phyloP scores from a whole-genome alignment of 1,140 invertebrate species.

The Drosophila murphyi region DNA sequence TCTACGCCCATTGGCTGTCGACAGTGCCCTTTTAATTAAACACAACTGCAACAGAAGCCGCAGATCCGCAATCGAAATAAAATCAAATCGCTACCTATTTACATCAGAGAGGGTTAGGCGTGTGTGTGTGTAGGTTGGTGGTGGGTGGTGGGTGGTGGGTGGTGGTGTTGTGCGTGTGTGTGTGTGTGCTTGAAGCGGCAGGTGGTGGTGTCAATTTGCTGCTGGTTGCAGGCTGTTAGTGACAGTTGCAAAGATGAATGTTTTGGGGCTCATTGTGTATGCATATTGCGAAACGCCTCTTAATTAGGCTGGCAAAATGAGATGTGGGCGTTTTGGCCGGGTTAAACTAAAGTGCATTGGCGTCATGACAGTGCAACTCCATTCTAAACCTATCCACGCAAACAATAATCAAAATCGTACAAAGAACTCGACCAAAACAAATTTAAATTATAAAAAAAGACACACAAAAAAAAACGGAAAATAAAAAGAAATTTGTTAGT shows the following conservation, averaged over 20 bases:
- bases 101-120: background rate
- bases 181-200: background rate
- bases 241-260: constrained; percentile 29
- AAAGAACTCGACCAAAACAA: background rate
- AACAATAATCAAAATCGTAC: background rate
- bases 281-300: constrained; percentile 25
- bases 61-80: constrained; percentile 36
- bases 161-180: background rate
- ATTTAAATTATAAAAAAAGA: background rate
- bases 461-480: background rate
- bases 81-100: constrained; percentile 26
- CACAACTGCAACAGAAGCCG: constrained; percentile 13
- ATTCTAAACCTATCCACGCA: background rate
- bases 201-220: background rate
- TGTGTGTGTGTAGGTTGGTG: background rate
- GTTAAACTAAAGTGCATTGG: background rate
- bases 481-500: background rate
- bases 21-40: constrained; percentile 40
- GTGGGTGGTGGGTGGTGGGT: background rate
- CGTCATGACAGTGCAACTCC: background rate
- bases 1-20: background rate
- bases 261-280: constrained; percentile 13
- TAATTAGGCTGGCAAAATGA: constrained; percentile 29
- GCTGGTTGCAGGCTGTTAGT: background rate
- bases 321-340: constrained; percentile 1